phyloP scores from a whole-genome alignment of 2,888 invertebrate species.

The Phoenoteleia sp. region DNA sequence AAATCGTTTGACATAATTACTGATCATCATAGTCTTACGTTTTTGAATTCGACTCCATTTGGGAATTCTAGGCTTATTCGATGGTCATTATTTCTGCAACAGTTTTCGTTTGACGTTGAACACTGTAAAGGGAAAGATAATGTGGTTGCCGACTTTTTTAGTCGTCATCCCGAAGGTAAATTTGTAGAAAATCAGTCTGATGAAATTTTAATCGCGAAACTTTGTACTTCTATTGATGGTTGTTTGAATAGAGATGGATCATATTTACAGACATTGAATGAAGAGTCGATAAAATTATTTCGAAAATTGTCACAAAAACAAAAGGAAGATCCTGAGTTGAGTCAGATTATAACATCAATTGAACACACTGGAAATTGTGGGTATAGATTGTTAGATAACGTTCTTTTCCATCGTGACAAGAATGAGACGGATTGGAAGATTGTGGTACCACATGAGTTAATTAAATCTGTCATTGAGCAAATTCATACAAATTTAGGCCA shows the following conservation, averaged over 20 bases:
- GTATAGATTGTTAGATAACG: too few species aligned
- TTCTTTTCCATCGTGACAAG: too few species aligned
- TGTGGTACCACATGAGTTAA: constrained; percentile 5
- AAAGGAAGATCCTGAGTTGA: too few species aligned
- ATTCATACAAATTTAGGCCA: constrained; percentile 27
- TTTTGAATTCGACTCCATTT: background rate
- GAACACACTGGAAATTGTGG: too few species aligned
- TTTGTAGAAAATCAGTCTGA: too few species aligned
- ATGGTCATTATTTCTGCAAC: background rate
- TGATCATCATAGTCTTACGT: background rate
- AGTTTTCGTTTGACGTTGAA: background rate
- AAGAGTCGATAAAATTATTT: too few species aligned
- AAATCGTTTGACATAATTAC: background rate
- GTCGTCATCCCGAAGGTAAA: constrained; percentile 27
- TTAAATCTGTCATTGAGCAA: background rate
- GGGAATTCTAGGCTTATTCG: background rate
- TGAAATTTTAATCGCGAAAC: too few species aligned
- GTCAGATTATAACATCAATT: too few species aligned
- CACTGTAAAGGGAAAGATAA: constrained; percentile 10
- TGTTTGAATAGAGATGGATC: too few species aligned
- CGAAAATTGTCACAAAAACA: too few species aligned
- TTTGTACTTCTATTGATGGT: too few species aligned
- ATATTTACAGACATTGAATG: too few species aligned
- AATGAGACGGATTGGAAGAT: background rate
- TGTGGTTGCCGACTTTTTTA: constrained; percentile 13